Evolutionary conservation across 2,888 invertebrate genomes (phyloP), one percentile per base, ranked within the genome.

Genomic region (Selenia dentaria): DNA sequence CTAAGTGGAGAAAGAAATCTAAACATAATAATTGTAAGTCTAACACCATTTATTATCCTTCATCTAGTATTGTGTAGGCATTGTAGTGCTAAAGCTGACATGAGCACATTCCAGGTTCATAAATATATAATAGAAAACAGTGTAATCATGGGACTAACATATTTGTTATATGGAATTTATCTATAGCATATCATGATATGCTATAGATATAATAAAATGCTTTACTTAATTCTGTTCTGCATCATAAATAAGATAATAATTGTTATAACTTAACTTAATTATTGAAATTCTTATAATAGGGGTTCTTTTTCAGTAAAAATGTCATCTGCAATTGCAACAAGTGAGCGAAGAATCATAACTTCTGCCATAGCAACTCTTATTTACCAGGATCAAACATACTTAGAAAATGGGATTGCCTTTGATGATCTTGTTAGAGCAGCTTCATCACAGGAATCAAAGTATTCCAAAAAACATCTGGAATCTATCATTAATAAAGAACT

Each of bases 291-390:
- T n/a, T n/a, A n/a, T n/a, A n/a, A n/a, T n/a, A n/a, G 27, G 32
- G n/a, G n/a, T 34, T 26, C 6, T 43, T 41, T 42, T 54, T 32
- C 64, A 71, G 53, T 68, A 83, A 86, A 89, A 87, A 83, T 92
- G 93, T 72, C 80, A 51, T 62, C 90, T 70, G 61, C 77, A 46
- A 65, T 82, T 51, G 84, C 80, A 51, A 75, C 79, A 51, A 81
- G 76, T 74, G 79, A 93, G 73, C 70, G 93, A 70, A 73, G 89
- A 59, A 82, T 94, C 62, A 92, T 95, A 52, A 93, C 93, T 33
- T 93, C 93, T 53, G 94, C 95, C 12, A 93, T 95, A 52, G 94
- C 94, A 37, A 94, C 94, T 67, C 84, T 95, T 20, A 93, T 95
- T 51, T 92, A 94, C 57, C 92, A 93, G 64, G 94, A 95, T 69